Conservation (phyloP, 2,113 vertebrate species). For the Hoplias malabaricus region DNA sequence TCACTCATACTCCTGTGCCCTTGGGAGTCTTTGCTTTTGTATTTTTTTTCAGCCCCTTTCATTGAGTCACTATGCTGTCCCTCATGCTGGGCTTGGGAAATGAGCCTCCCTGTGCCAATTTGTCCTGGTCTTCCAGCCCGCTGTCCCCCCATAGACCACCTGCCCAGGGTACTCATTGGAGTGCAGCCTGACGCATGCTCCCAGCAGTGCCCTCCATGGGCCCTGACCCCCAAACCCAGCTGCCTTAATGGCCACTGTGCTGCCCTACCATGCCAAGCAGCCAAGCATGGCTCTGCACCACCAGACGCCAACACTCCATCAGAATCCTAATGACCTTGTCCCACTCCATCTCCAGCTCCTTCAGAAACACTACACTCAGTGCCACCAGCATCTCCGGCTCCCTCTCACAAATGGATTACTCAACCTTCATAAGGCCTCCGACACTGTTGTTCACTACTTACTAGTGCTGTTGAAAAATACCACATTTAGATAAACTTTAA, state of each 20-base stretch:
- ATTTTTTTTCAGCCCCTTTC: constrained; percentile 22
- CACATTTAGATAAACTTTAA: neutral
- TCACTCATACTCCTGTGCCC: constrained; percentile 37
- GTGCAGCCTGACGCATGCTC: constrained; percentile 32
- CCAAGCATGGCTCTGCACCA: constrained; percentile 49
- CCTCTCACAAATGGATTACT: neutral
- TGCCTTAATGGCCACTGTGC: constrained; percentile 53
- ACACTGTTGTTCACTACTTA: neutral
- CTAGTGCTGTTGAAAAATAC: neutral
- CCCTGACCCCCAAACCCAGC: constrained; percentile 47
- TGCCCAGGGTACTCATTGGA: constrained; percentile 47
- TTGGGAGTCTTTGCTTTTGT: constrained; percentile 45
- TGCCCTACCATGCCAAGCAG: constrained; percentile 53
- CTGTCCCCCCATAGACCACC: constrained; percentile 49
- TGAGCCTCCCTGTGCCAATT: constrained; percentile 59
- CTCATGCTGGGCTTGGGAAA: constrained; percentile 58
- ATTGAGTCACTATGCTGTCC: constrained; percentile 36
- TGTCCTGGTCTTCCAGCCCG: constrained; percentile 46
- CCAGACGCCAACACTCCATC: constrained; percentile 41
- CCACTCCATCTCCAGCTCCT: constrained; percentile 23
- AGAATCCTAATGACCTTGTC: constrained; percentile 57
- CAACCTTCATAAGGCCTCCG: neutral
- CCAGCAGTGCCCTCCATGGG: constrained; percentile 49
- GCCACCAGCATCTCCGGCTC: constrained; percentile 13
- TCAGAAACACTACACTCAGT: constrained; percentile 24